Base-by-base conservation (phyloP, 1,140 invertebrate genomes). In the Nasonia longicornis region DNA sequence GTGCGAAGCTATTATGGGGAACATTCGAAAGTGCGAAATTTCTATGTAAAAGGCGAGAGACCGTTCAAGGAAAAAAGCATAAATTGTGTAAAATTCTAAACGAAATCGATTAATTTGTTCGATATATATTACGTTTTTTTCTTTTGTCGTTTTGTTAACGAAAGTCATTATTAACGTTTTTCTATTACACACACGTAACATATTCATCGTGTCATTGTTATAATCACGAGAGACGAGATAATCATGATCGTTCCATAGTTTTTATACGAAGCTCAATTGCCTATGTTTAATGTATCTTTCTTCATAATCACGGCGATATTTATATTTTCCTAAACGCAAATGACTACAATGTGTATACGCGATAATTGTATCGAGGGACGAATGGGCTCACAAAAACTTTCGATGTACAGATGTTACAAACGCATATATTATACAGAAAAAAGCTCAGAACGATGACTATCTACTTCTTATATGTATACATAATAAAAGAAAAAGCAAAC, bases 301-400 rank as follows among this genome's bases (percentile, higher is more conserved):
- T 58, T 58, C 29, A 52, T 66, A 69, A 75, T 75, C 42, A 75
- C 45, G 67, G 72, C 29, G 16, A 80, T 20, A 69, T 35, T 71
- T 35, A 52, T 58, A 52, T 63, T 83, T 42, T 79, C 48, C 72
- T 70, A 80, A 58, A 76, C 20, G 22, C 76, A 79, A n/a, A n/a
- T n/a, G 16, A 79, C 67, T 74, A 80, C 73, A 79, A 87, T 84
- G 85, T 89, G 87, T 89, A 89, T 89, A 87, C 87, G 87, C 85
- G 83, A 87, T 87, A 83, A 86, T 82, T 85, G 76, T 80, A 73
- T 58, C 52, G 29, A 67, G 38, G 42, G 8, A 75, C 26, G 26
- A 80, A 75, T 75, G 26, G 29, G 20, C 52, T 58, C 3, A 45
- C 11, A 70, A 45, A 42, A 67, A 38, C 3, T 22, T 73, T 66